Evolutionary conservation across 2,113 vertebrate genomes (phyloP), one percentile per base, ranked within the genome.

Genomic region (Calidris pugnax): DNA sequence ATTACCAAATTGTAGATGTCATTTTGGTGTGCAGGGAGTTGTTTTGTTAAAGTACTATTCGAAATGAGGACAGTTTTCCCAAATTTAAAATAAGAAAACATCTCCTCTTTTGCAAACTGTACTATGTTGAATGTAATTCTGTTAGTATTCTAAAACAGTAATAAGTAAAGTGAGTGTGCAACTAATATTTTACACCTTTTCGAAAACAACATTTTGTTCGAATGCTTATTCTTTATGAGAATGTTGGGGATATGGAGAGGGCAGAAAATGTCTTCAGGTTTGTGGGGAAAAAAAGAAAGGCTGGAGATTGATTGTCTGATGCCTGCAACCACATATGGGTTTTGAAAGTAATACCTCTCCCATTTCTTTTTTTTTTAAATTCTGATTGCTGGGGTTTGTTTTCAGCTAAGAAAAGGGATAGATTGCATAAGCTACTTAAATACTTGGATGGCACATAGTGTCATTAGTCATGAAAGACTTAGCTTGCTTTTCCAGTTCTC

Each of bases 401-500:
- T 91, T 59, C 50, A 57, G 22, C n/a, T 89, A 79, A 87, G 71
- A 93, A 91, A 90, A 88, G 2, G 5, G 22, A 47, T 47, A 81
- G 51, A 67, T 92, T 90, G 55, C 68, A 78, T 60, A 51, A 88
- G 35, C 48, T 80, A 43, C 33, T 80, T 77, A 63, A 77, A 78
- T 60, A 56, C 27, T 64, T 72, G 64, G 14, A 59, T 88, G 64
- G 66, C 73, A 78, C 33, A 47, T 67, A 55, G 67, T 87, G 76
- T 67, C 72, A 86, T 84, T 74, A 86, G 75, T 90, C 60, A 78
- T 63, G 68, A 60, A 84, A 88, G 73, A 86, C 27, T 91, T 85
- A 77, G 35, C 90, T 90, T 93, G 64, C 68, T 93, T 96, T 86
- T 93, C 81, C 56, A 89, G 55, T 89, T 90, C 56, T 77, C 20